Percentiles rank a stretch among this genome's conserved stretches.
These are phyloP conservation scores for Drosophila micromelanica DNA, from an alignment of 1,140 invertebrate genomes.

Conservation along the genomic window DNA sequence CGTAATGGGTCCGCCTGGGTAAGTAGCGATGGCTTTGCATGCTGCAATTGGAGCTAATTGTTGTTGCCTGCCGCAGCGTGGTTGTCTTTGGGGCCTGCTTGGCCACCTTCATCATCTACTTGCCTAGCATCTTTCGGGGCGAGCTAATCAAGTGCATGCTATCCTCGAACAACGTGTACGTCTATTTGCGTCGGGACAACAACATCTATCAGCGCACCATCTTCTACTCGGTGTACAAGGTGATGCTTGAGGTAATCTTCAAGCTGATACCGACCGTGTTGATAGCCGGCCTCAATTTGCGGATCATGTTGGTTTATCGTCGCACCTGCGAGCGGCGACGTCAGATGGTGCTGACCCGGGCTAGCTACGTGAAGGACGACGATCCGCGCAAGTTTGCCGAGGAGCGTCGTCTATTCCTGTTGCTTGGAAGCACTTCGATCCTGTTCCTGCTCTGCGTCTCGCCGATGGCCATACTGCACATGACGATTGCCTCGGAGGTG, in stretches of 20 bases:
- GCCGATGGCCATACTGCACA: slow-evolving; percentile 90
- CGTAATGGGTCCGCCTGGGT: slow-evolving; percentile 86
- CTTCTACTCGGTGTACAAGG: slow-evolving; percentile 87
- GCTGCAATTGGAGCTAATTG: background rate
- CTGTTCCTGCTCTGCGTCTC: slow-evolving; percentile 91
- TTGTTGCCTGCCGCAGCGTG: slow-evolving; percentile 62
- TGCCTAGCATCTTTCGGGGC: slow-evolving; percentile 88
- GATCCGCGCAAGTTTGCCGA: slow-evolving; percentile 89
- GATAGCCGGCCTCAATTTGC: slow-evolving; percentile 88
- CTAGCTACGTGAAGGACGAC: slow-evolving; percentile 84
- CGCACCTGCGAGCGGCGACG: slow-evolving; percentile 88
- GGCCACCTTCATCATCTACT: slow-evolving; percentile 87
- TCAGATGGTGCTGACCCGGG: slow-evolving; percentile 87
- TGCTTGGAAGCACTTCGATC: slow-evolving; percentile 90
- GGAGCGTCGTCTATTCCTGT: slow-evolving; percentile 88
- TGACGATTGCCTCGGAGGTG: slow-evolving; percentile 88
- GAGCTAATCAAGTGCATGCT: slow-evolving; percentile 86
- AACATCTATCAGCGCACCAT: slow-evolving; percentile 85
- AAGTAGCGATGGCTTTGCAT: slow-evolving; percentile 1
- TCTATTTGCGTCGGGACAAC: slow-evolving; percentile 87
- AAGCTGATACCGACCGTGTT: slow-evolving; percentile 89
- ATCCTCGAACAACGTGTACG: slow-evolving; percentile 84
- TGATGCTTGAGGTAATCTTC: slow-evolving; percentile 88
- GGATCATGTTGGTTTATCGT: slow-evolving; percentile 89
- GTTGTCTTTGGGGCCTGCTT: slow-evolving; percentile 87